phyloP scores from a whole-genome alignment of 2,113 vertebrate genomes.

The Otolemur garnettii region DNA sequence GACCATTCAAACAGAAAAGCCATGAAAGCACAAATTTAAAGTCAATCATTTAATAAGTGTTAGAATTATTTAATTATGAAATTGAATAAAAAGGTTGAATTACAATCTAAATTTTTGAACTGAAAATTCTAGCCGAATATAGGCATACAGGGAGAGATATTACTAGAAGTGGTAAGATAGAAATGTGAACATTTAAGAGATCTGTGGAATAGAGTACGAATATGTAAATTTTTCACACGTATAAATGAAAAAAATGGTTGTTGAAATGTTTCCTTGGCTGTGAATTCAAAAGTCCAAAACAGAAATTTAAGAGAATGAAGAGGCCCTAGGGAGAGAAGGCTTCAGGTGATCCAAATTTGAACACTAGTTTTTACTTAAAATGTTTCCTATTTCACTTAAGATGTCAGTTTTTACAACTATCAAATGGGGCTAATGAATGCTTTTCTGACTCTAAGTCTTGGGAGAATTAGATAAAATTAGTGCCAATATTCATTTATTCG shows the following conservation, averaged over 20 bases:
- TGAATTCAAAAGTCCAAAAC: not conserved
- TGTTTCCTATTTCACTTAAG: not conserved
- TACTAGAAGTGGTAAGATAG: not conserved
- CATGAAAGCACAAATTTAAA: not conserved
- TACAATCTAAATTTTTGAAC: not conserved
- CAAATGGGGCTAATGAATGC: not conserved
- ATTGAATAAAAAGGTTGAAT: not conserved
- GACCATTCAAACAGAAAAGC: not conserved
- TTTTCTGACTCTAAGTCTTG: slow-evolving; percentile 18
- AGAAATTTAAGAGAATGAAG: not conserved
- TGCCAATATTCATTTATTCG: not conserved
- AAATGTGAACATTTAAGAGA: not conserved
- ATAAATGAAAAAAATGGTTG: not conserved
- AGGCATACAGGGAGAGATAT: not conserved
- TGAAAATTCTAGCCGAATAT: not conserved
- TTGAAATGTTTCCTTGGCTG: not conserved
- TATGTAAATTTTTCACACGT: not conserved
- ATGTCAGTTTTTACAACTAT: not conserved
- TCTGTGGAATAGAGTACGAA: not conserved
- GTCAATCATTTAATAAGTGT: not conserved
- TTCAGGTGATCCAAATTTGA: not conserved
- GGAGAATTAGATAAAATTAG: slow-evolving; percentile 25
- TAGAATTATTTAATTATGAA: slow-evolving; percentile 29
- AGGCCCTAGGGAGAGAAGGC: not conserved
- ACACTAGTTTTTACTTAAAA: not conserved